A percentile compares a stretch with the other conserved stretches of the same genome.
Evolutionary conservation across 2,113 vertebrate genomes (phyloP).

Genomic region (Gopherus flavomarginatus): DNA sequence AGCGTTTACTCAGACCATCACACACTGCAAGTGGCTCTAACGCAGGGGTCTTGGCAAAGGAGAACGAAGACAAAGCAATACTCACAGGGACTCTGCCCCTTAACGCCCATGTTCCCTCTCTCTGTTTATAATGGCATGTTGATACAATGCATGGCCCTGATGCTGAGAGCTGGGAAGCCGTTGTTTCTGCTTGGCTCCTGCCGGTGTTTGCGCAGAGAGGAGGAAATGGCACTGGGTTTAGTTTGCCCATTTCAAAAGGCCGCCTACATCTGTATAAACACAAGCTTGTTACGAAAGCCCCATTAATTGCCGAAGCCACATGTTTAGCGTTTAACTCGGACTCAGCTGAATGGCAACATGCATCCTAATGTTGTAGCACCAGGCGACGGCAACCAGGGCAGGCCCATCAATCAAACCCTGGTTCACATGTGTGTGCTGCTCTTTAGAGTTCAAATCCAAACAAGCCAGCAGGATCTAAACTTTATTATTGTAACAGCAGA

Average conservation of each 20-base stretch:
- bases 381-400: fast-evolving
- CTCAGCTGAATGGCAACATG: neutral
- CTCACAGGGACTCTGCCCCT: fast-evolving
- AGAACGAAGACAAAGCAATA: fast-evolving
- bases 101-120: neutral
- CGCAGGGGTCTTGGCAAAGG: neutral
- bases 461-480: neutral
- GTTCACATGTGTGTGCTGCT: fast-evolving
- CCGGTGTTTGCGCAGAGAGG: conserved; percentile 53
- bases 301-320: conserved; percentile 70
- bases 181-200: neutral
- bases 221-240: conserved; percentile 63
- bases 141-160: fast-evolving
- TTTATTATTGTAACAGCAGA: neutral
- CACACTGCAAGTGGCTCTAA: neutral
- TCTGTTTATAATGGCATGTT: neutral
- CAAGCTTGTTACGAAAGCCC: conserved; percentile 55
- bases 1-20: fast-evolving
- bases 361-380: neutral
- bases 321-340: conserved; percentile 8
- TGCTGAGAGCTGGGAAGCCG: neutral
- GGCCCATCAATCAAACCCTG: neutral
- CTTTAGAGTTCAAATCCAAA: fast-evolving
- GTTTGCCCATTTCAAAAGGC: conserved; percentile 67
- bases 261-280: conserved; percentile 79